Conservation (phyloP, 2,113 vertebrate genomes). For the Lagopus muta region DNA sequence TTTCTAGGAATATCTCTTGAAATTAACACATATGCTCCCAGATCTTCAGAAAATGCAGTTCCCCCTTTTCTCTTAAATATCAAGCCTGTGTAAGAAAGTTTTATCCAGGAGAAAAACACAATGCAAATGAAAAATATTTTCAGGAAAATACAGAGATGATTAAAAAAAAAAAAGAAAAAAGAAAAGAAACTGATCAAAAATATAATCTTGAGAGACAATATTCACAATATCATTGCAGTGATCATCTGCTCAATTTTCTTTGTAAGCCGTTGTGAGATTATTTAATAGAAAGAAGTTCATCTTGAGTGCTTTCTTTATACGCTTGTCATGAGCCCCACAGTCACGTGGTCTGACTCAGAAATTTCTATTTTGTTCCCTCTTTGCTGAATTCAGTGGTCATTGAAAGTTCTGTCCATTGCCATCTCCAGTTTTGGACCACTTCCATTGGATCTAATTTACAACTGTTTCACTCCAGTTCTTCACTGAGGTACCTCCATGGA, state of each 20-base stretch:
- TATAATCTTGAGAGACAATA: slow-evolving; percentile 51
- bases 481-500: neutral
- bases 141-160: neutral
- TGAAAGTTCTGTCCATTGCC: slow-evolving; percentile 3
- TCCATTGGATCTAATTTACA: slow-evolving; percentile 36
- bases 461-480: neutral
- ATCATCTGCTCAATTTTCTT: slow-evolving; percentile 52
- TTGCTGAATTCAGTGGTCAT: slow-evolving; percentile 20
- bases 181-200: slow-evolving; percentile 10
- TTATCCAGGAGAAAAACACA: neutral
- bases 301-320: slow-evolving; percentile 47
- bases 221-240: slow-evolving; percentile 38
- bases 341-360: slow-evolving; percentile 13
- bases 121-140: slow-evolving; percentile 31
- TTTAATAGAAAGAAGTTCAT: slow-evolving; percentile 33
- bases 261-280: slow-evolving; percentile 29
- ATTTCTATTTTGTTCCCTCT: slow-evolving; percentile 30
- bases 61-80: neutral
- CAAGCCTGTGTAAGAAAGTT: slow-evolving; percentile 6
- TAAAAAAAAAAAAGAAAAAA: neutral
- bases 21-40: neutral
- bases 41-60: neutral
- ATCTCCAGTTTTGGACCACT: slow-evolving; percentile 34
- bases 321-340: slow-evolving; percentile 26
- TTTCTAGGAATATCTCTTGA: neutral